Evolutionary conservation across 1,140 invertebrate genomes (phyloP).

Genomic region (Microplitis mediator): DNA sequence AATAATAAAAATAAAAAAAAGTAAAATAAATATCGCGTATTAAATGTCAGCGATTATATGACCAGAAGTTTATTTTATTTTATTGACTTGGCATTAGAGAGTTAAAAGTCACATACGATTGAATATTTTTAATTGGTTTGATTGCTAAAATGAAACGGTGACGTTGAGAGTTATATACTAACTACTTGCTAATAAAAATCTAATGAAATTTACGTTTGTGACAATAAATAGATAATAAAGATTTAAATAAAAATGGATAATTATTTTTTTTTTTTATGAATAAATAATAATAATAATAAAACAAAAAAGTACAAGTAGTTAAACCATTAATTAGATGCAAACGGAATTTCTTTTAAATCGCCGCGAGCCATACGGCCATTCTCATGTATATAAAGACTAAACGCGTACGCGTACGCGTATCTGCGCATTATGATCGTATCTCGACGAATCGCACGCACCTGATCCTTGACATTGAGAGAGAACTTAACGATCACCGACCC

Average conservation of each 20-base stretch:
- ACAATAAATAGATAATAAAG: not conserved
- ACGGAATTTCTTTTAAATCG: constrained; percentile 20
- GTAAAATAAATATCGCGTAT: too few relatives aligned
- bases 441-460: constrained; percentile 30
- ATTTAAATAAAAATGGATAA: not conserved
- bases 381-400: not conserved
- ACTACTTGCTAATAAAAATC: too few relatives aligned
- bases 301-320: not conserved
- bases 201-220: too few relatives aligned
- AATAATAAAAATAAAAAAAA: too few relatives aligned
- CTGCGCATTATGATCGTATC: constrained; percentile 25
- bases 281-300: not conserved
- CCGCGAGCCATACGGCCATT: not conserved
- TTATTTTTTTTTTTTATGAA: not conserved
- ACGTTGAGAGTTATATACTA: too few relatives aligned
- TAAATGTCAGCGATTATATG: too few relatives aligned
- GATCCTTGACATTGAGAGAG: constrained; percentile 36
- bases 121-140: too few relatives aligned
- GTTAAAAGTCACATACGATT: too few relatives aligned
- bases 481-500: constrained; percentile 32
- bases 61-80: too few relatives aligned
- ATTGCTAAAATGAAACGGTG: too few relatives aligned
- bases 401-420: not conserved
- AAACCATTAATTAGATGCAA: constrained; percentile 30
- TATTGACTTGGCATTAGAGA: too few relatives aligned